A percentile compares a stretch with the other conserved stretches of the same genome.
Conservation (phyloP, 2,797 vertebrate genomes). For the Girardinus metallicus region DNA sequence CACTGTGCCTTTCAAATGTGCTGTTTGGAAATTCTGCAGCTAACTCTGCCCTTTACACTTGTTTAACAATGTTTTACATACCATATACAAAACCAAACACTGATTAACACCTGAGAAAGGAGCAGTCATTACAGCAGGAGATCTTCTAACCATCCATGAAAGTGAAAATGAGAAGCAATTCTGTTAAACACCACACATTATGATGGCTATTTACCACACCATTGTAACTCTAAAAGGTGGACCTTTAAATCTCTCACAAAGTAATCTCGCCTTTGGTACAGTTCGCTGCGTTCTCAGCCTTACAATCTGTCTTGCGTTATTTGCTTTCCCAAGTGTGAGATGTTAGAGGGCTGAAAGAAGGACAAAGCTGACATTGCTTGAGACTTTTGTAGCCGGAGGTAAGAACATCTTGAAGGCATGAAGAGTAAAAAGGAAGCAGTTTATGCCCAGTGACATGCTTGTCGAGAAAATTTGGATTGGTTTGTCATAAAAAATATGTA, state of each 20-base stretch:
- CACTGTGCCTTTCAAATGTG: conserved; percentile 45
- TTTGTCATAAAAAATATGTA: neutral
- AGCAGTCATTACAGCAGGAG: conserved; percentile 56
- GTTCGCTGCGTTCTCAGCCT: conserved; percentile 67
- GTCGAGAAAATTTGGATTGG: neutral
- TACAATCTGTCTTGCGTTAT: conserved; percentile 72
- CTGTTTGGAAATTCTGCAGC: conserved; percentile 56
- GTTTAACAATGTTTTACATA: conserved; percentile 70
- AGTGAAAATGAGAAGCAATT: conserved; percentile 79
- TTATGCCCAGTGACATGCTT: neutral
- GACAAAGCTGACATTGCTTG: conserved; percentile 68
- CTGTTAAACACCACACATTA: conserved; percentile 76
- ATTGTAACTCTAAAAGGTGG: conserved; percentile 68
- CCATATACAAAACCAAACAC: conserved; percentile 68
- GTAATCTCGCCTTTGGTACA: conserved; percentile 75
- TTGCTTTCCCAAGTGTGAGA: conserved; percentile 57
- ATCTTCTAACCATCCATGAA: conserved; percentile 79
- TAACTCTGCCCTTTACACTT: conserved; percentile 73
- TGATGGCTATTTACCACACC: conserved; percentile 78
- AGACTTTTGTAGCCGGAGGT: conserved; percentile 60
- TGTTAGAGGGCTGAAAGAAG: conserved; percentile 60
- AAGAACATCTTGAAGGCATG: conserved; percentile 30
- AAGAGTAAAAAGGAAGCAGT: conserved; percentile 41
- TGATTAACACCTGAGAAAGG: conserved; percentile 78
- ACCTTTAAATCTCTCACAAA: conserved; percentile 77